Percentiles rank a stretch among this genome's conserved stretches.
phyloP scores from a whole-genome alignment of 1,140 invertebrate genomes.

The Cydia strobilella region DNA sequence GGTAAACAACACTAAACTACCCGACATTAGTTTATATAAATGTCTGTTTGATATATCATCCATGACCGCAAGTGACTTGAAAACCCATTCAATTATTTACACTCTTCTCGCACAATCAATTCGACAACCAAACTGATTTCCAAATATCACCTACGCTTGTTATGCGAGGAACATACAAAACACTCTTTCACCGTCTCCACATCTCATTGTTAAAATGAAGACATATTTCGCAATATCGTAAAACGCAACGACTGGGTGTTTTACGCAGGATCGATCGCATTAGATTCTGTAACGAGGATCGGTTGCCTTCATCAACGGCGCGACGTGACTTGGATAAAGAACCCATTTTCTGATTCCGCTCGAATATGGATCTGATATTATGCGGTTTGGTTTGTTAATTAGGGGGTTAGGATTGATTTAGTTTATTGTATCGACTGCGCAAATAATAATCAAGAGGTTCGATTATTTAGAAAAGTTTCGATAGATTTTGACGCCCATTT shows the following conservation, averaged over 20 bases:
- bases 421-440: not conserved
- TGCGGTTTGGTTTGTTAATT: constrained; percentile 29
- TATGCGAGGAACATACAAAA: not conserved
- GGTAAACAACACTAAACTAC: too few species aligned
- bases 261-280: constrained; percentile 25
- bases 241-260: constrained; percentile 20
- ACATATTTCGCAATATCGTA: constrained; percentile 28
- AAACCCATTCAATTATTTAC: too few species aligned
- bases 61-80: too few species aligned
- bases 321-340: constrained; percentile 28
- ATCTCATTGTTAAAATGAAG: constrained; percentile 16
- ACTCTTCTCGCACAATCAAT: too few species aligned
- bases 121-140: too few species aligned
- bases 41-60: too few species aligned
- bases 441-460: not conserved
- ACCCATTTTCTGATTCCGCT: constrained; percentile 18
- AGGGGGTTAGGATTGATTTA: not conserved
- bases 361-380: constrained; percentile 31
- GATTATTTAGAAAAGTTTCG: too few species aligned
- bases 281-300: constrained; percentile 31
- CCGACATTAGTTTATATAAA: too few species aligned
- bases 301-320: constrained; percentile 23
- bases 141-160: not conserved
- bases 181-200: not conserved
- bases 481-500: too few species aligned